These are phyloP conservation scores for Myopa testacea DNA, from an alignment of 2,888 invertebrate species.

Conservation along the genomic window DNA sequence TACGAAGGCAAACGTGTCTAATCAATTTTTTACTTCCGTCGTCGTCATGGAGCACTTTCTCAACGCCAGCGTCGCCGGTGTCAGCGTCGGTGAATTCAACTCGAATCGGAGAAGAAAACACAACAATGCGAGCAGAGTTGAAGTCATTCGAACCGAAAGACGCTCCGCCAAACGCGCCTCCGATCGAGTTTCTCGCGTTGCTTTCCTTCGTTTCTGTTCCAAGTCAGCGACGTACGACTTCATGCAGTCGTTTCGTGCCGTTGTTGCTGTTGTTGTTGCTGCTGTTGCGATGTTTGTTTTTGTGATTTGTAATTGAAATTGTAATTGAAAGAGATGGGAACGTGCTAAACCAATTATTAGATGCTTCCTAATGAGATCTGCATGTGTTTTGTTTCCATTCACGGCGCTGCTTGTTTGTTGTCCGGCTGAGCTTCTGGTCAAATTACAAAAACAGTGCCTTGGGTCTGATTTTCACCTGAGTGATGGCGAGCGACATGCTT, in stretches of 20 bases:
- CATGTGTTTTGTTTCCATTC: too few species aligned
- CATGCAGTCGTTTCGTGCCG: too few species aligned
- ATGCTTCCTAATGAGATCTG: background rate
- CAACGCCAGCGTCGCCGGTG: background rate
- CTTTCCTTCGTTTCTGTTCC: background rate
- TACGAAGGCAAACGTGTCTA: slow-evolving; percentile 11
- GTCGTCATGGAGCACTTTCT: background rate
- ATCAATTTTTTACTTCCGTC: slow-evolving; percentile 20
- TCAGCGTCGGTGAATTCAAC: background rate
- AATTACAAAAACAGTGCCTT: too few species aligned
- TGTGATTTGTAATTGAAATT: background rate
- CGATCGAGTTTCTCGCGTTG: background rate
- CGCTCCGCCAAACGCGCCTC: background rate
- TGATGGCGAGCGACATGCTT: too few species aligned
- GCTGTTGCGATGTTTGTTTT: background rate
- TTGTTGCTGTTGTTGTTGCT: background rate
- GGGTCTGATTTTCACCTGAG: too few species aligned
- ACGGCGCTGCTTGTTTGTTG: too few species aligned
- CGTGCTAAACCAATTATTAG: background rate
- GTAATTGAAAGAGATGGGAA: background rate
- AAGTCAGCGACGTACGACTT: too few species aligned
- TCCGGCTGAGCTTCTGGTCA: too few species aligned
- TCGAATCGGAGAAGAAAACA: background rate
- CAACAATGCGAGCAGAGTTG: too few species aligned
- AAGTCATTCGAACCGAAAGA: background rate